Evolutionary conservation across 2,797 vertebrate genomes (phyloP), one percentile per base, ranked within the genome.

Genomic region (Serranus cabrilla): DNA sequence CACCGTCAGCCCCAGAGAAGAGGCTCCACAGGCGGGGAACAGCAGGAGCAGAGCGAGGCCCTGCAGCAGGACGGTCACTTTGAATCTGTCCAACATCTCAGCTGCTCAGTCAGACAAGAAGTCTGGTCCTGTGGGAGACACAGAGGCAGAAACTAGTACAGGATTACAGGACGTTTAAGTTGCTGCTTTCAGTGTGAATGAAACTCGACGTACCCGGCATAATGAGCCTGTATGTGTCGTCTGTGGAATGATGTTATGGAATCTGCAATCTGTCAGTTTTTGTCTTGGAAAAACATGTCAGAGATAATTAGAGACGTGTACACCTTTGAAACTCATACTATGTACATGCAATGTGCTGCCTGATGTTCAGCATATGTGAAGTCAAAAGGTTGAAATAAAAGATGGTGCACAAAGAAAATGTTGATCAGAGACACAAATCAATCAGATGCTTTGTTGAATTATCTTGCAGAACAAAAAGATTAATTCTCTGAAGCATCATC

Each of bases 1-100:
- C 39, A 94, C 92, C 0, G 85, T 83, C 68, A 94, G 62, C 0
- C 93, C 93, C 77, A 94, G 81, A 54, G 91, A 89, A 2, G 86
- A 79, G 43, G 90, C 90, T 2, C 73, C 37, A 14, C 42, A 85
- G 63, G 25, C 10, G 0, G 69, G 66, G 18, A 43, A 45, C 0
- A 78, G 8, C 76, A 86, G 43, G 9, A 90, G 2, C 25, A 94
- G 64, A 34, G 66, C 20, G 54, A 93, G 76, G 71, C 68, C 67
- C 74, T 56, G 81, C 23, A 90, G 2, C 50, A 90, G 61, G 31
- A 86, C 0, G 3, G 23, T n/a, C 61, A 76, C 27, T 0, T 14
- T 50, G 4, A 76, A 14, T 25, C 21, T 37, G 2, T 43, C 14
- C 34, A 70, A 16, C 93, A 92, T 92, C 43, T 73, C 75, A 55